Conservation (phyloP, 2,113 vertebrate genomes). For the Burhinus oedicnemus region DNA sequence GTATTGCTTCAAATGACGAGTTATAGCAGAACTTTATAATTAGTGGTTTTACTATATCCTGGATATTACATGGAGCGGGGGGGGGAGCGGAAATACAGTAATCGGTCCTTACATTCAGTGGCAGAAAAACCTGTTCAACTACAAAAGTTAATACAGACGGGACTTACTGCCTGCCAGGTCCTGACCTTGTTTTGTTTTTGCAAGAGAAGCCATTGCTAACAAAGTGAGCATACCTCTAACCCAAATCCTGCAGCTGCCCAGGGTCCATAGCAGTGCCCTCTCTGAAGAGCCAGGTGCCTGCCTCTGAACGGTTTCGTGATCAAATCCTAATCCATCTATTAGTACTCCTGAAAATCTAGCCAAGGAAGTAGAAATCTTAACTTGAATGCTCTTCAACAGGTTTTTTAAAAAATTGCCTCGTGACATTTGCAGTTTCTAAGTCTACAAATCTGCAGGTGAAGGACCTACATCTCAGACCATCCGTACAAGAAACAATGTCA, state of each 20-base stretch:
- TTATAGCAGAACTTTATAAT: not conserved
- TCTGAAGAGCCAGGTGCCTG: not conserved
- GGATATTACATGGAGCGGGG: not conserved
- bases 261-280: not conserved
- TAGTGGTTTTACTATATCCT: not conserved
- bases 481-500: not conserved
- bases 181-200: not conserved
- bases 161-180: not conserved
- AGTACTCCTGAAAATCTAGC: not conserved
- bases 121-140: conserved; percentile 52
- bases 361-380: not conserved
- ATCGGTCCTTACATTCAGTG: not conserved
- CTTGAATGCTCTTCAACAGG: not conserved
- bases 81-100: not conserved
- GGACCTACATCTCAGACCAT: not conserved
- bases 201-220: not conserved
- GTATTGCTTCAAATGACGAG: not conserved
- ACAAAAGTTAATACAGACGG: conserved; percentile 41
- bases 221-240: not conserved
- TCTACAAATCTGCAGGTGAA: not conserved
- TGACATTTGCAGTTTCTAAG: not conserved
- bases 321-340: not conserved
- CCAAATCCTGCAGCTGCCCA: not conserved
- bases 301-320: not conserved
- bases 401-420: not conserved